A percentile compares a stretch with the other conserved stretches of the same genome.
These are phyloP conservation scores for Pelodiscus sinensis DNA, from an alignment of 2,113 vertebrate genomes.

Conservation along the genomic window DNA sequence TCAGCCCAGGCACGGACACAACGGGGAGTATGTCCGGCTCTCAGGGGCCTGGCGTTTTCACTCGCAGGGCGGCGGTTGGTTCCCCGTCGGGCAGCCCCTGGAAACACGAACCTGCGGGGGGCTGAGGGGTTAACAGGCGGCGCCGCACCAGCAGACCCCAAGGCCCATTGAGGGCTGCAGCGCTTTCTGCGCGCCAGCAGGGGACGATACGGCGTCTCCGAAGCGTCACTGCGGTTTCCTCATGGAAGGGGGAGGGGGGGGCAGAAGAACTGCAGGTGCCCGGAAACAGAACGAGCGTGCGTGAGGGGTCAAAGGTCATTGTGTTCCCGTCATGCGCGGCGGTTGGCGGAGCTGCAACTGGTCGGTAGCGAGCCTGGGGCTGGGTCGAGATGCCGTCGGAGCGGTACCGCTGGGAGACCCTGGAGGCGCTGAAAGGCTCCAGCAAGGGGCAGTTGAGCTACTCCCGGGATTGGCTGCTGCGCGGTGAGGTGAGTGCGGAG, in stretches of 20 bases:
- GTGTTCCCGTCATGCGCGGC: accelerated
- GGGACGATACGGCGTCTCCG: neutral
- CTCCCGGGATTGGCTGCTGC: conserved; percentile 60
- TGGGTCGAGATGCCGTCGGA: conserved; percentile 4
- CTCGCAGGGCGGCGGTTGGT: no score
- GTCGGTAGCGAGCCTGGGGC: accelerated
- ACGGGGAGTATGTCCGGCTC: no score
- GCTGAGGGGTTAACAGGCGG: accelerated
- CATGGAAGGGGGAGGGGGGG: accelerated
- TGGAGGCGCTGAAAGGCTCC: conserved; percentile 76
- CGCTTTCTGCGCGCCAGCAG: neutral
- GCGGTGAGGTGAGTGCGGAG: conserved; percentile 68
- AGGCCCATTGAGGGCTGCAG: accelerated
- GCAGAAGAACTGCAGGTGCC: accelerated
- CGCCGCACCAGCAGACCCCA: accelerated
- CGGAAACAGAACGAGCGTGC: neutral
- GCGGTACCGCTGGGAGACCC: conserved; percentile 75
- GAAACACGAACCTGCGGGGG: no score
- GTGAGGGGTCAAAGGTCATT: neutral
- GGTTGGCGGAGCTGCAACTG: accelerated
- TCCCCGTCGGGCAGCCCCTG: no score
- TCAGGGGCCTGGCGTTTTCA: no score
- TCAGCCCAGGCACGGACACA: no score
- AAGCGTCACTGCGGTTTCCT: neutral
- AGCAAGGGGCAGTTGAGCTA: conserved; percentile 79